phyloP scores from a whole-genome alignment of 1,140 invertebrate species.

The Penaeus japonicus region DNA sequence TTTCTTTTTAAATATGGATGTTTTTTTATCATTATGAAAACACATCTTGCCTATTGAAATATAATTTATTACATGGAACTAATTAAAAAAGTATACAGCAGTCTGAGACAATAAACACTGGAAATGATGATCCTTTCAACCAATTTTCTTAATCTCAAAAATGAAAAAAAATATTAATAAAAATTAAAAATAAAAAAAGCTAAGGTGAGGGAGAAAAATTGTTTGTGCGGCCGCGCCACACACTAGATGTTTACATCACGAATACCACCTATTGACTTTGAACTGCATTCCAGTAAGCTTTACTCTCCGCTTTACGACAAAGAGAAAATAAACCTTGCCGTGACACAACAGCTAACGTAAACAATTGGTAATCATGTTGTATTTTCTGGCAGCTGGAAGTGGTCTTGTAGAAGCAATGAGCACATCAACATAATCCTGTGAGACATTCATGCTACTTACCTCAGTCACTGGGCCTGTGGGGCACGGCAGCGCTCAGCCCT shows the following conservation, averaged over 20 bases:
- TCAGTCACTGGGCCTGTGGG: slow-evolving; percentile 10
- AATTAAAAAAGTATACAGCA: slow-evolving; percentile 51
- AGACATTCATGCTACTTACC: slow-evolving; percentile 17
- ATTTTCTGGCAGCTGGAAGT: slow-evolving; percentile 38
- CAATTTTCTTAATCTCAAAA: slow-evolving; percentile 33
- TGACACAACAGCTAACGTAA: slow-evolving; percentile 33
- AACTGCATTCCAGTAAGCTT: slow-evolving; percentile 16
- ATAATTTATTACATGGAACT: slow-evolving; percentile 49
- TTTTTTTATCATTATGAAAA: slow-evolving; percentile 35
- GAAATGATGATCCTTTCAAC: slow-evolving; percentile 29
- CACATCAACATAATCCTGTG: slow-evolving; percentile 44
- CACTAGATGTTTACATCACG: neutral
- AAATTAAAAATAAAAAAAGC: neutral
- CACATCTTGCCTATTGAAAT: slow-evolving; percentile 47
- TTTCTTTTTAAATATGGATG: neutral
- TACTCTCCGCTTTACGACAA: neutral
- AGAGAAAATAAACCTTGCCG: slow-evolving; percentile 14
- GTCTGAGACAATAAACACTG: slow-evolving; percentile 45
- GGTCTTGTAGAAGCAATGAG: slow-evolving; percentile 42
- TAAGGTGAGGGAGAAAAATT: neutral
- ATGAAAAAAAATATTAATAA: slow-evolving; percentile 15
- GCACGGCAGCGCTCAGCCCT: slow-evolving; percentile 30
- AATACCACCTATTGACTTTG: slow-evolving; percentile 20
- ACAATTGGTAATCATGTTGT: slow-evolving; percentile 14
- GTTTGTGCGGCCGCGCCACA: slow-evolving; percentile 24